These are phyloP conservation scores for Ovis aries DNA, from an alignment of 2,113 vertebrate genomes.

Conservation along the genomic window ARS-UI_Ramb_v3.0 NC_056055.1:237155001-237155500, in stretches of 20 bases:
- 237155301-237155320: not conserved
- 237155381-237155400: no score
- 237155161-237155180: not conserved
- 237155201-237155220: not conserved
- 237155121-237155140: not conserved
- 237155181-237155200: not conserved
- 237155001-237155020: not conserved
- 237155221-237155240: not conserved
- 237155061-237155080: not conserved
- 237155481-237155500: not conserved
- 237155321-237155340: not conserved
- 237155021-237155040: not conserved
- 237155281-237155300: fast-evolving
- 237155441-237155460: not conserved
- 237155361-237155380: not conserved
- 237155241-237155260: not conserved
- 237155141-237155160: not conserved
- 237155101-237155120: not conserved
- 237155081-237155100: not conserved
- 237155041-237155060: not conserved
- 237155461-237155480: not conserved
- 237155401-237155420: not conserved
- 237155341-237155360: not conserved
- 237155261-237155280: not conserved
- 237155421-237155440: not conserved